Conservation (phyloP, 2,888 invertebrate genomes). For the Dynastes hyllus region DNA sequence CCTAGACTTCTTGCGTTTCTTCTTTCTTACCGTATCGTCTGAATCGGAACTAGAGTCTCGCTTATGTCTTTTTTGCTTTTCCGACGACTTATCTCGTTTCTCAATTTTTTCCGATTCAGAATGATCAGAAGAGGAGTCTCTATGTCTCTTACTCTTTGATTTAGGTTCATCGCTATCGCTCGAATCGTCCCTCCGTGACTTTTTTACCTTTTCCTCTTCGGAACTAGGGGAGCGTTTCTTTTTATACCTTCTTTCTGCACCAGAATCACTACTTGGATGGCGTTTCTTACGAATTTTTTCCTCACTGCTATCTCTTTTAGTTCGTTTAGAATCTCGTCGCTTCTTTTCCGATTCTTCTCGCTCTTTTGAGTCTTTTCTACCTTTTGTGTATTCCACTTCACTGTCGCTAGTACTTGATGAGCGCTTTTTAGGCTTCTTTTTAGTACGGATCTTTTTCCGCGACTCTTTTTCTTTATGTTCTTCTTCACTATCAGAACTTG, state of each 20-base stretch:
- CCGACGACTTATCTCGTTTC: slow-evolving; percentile 54
- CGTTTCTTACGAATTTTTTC: slow-evolving; percentile 74
- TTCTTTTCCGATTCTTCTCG: slow-evolving; percentile 40
- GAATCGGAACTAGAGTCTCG: slow-evolving; percentile 70
- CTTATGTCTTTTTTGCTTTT: slow-evolving; percentile 64
- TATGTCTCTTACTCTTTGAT: slow-evolving; percentile 62
- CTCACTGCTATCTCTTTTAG: slow-evolving; percentile 72
- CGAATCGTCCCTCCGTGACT: slow-evolving; percentile 66
- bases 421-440: slow-evolving; percentile 70
- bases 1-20: slow-evolving; percentile 73
- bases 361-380: slow-evolving; percentile 67
- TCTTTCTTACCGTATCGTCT: slow-evolving; percentile 73
- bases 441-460: slow-evolving; percentile 65
- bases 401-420: slow-evolving; percentile 73
- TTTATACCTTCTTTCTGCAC: slow-evolving; percentile 76
- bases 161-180: slow-evolving; percentile 68
- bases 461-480: slow-evolving; percentile 65
- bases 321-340: slow-evolving; percentile 58
- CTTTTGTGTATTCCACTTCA: slow-evolving; percentile 70
- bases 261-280: slow-evolving; percentile 76
- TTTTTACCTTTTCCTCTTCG: slow-evolving; percentile 73
- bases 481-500: slow-evolving; percentile 68
- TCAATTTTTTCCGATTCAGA: slow-evolving; percentile 65
- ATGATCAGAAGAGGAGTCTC: slow-evolving; percentile 67
- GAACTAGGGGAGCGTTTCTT: slow-evolving; percentile 66